Percentiles rank a stretch among this genome's conserved stretches.
phyloP scores from a whole-genome alignment of 2,888 invertebrate species.

The Lathronympha strigana region DNA sequence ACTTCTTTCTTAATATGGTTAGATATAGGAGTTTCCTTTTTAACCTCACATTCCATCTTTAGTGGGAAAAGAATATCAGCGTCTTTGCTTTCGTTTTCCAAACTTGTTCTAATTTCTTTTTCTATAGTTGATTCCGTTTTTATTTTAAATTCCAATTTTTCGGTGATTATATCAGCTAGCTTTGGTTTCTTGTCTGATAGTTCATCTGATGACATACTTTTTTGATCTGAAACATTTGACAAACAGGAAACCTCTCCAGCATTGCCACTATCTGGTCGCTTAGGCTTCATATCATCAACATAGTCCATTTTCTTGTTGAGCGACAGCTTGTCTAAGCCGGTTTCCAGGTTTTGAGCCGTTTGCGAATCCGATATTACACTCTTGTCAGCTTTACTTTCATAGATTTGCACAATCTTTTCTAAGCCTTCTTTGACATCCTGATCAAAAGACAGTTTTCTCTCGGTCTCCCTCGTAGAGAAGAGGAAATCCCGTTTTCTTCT shows the following conservation, averaged over 20 bases:
- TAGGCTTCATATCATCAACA: conserved; percentile 23
- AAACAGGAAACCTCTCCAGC: conserved; percentile 8
- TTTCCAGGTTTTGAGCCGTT: conserved; percentile 13
- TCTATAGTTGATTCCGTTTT: conserved; percentile 58
- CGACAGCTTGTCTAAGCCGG: conserved; percentile 3
- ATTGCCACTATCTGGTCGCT: conserved; percentile 15
- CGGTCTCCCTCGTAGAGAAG: conserved; percentile 46
- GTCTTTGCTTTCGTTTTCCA: conserved; percentile 55
- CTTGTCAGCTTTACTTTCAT: conserved; percentile 50
- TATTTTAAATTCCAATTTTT: conserved; percentile 52
- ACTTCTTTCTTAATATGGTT: conserved; percentile 63
- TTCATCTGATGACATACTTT: conserved; percentile 21
- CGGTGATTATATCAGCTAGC: conserved; percentile 49
- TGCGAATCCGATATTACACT: conserved; percentile 30
- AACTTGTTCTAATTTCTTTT: conserved; percentile 53
- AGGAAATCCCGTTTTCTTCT: conserved; percentile 57
- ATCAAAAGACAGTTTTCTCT: conserved; percentile 51
- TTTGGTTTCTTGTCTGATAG: conserved; percentile 35
- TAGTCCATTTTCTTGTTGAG: conserved; percentile 15
- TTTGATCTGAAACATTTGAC: conserved; percentile 36
- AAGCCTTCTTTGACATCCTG: conserved; percentile 50
- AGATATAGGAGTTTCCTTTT: conserved; percentile 53
- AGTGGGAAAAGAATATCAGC: conserved; percentile 45
- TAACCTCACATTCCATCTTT: conserved; percentile 55
- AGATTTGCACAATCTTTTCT: conserved; percentile 53